These are phyloP conservation scores for Tetragonula carbonaria DNA, from an alignment of 2,888 invertebrate genomes.

Conservation along the genomic window DNA sequence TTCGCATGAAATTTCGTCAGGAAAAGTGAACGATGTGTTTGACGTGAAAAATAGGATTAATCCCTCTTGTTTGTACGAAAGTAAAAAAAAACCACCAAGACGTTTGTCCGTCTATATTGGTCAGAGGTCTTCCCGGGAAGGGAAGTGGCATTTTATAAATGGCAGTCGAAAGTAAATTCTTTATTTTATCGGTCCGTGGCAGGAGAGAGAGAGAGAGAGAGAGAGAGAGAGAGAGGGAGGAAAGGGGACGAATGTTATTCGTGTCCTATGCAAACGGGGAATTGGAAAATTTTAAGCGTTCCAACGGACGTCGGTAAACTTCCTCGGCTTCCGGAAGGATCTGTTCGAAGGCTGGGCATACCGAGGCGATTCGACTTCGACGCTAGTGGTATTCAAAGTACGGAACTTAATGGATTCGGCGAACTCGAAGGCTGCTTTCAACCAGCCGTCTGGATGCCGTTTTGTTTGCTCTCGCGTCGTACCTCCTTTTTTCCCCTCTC, in stretches of 20 bases:
- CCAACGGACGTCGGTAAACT: slow-evolving; percentile 25
- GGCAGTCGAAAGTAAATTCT: background rate
- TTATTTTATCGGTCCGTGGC: background rate
- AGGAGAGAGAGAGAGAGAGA: no score
- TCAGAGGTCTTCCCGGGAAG: background rate
- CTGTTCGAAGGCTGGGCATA: slow-evolving; percentile 33
- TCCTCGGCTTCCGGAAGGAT: slow-evolving; percentile 47
- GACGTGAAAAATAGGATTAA: background rate
- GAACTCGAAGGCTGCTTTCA: slow-evolving; percentile 52
- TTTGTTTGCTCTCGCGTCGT: slow-evolving; percentile 45
- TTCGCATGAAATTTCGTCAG: slow-evolving; percentile 43
- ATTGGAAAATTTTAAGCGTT: slow-evolving; percentile 23
- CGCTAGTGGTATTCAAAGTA: slow-evolving; percentile 54
- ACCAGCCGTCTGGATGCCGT: slow-evolving; percentile 37
- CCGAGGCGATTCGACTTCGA: slow-evolving; percentile 42
- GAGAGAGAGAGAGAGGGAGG: no score
- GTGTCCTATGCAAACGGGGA: slow-evolving; percentile 20
- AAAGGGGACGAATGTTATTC: background rate
- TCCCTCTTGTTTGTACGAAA: background rate
- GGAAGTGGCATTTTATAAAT: background rate
- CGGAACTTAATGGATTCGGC: slow-evolving; percentile 62
- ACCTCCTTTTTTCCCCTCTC: background rate
- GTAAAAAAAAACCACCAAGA: background rate
- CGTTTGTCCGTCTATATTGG: background rate
- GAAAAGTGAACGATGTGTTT: slow-evolving; percentile 17